Conservation (phyloP, 2,888 invertebrate genomes). For the Thera obeliscata region DNA sequence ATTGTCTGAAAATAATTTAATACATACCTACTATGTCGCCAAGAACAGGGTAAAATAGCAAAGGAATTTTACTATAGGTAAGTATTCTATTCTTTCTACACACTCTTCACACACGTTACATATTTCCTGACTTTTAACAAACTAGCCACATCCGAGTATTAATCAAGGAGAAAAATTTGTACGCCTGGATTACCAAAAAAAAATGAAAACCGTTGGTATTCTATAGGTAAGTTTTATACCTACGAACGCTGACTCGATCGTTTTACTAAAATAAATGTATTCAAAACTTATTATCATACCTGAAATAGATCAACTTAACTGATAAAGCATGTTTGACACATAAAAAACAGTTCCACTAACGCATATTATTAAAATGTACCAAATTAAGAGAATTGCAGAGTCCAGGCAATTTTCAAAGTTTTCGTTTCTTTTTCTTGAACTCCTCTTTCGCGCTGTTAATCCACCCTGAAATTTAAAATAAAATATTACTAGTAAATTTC, state of each 20-base stretch:
- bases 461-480: conserved; percentile 19
- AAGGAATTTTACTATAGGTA: conserved; percentile 26
- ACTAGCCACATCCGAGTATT: conserved; percentile 40
- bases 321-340: not conserved
- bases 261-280: not conserved
- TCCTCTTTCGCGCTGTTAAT: conserved; percentile 10
- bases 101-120: conserved; percentile 34
- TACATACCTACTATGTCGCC: conserved; percentile 10
- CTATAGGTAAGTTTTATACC: not conserved
- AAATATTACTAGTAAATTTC: no score
- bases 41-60: conserved; percentile 24
- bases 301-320: not conserved
- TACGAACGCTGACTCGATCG: not conserved
- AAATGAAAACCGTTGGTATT: conserved; percentile 4
- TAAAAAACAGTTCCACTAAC: conserved; percentile 8
- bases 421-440: conserved; percentile 18
- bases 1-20: conserved; percentile 22
- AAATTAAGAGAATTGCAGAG: conserved; percentile 15
- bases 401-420: conserved; percentile 10
- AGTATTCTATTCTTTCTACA: conserved; percentile 31
- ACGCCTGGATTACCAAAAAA: not conserved
- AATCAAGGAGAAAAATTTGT: conserved; percentile 31
- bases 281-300: not conserved
- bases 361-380: not conserved
- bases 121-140: conserved; percentile 33